Evolutionary conservation across 2,797 vertebrate species (phyloP), one percentile per base, ranked within the genome.

Genomic region (Gymnopithys bicolor): DNA sequence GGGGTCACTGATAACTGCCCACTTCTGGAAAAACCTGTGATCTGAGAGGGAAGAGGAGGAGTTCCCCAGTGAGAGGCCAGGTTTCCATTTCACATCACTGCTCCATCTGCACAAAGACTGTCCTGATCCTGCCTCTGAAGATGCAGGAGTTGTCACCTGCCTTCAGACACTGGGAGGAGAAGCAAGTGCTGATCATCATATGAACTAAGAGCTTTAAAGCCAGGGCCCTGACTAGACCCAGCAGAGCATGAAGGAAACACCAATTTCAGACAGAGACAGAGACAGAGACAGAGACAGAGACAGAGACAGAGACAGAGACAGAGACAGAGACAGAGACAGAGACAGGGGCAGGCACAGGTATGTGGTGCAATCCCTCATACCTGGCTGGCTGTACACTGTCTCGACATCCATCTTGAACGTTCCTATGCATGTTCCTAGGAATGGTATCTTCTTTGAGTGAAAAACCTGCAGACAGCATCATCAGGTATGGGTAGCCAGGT

Each of bases 1-100:
- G 4, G 99, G 98, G 93, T 99, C 99, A 5, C 98, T 98, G 83
- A 99, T 98, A 11, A 99, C 99, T 73, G 99, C 99, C 99, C 99
- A 99, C 92, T 99, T 99, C 96, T 99, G 98, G 93, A 99, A 99
- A 97, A 99, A 99, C 37, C 98, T 98, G 92, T 99, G 98, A 89
- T 99, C 99, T 99, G 96, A 58, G 43, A 90, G 37, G 39, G 5
- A 89, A 81, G 58, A 76, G n/a, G 87, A 75, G 67, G 56, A 55
- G 27, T 37, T 74, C 23, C 7, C 11, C 33, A 27, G 51, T 45
- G 32, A 67, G 24, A 39, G 23, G 52, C 12, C 51, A n/a, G 32
- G 19, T 30, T 49, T 67, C 23, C 32, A 9, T 52, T 49, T 67
- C 45, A 32, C 52, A 69, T 22, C 25, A 14, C 80, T 55, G 7